phyloP scores from a whole-genome alignment of 2,797 vertebrate genomes.

The Ataeniobius toweri region DNA sequence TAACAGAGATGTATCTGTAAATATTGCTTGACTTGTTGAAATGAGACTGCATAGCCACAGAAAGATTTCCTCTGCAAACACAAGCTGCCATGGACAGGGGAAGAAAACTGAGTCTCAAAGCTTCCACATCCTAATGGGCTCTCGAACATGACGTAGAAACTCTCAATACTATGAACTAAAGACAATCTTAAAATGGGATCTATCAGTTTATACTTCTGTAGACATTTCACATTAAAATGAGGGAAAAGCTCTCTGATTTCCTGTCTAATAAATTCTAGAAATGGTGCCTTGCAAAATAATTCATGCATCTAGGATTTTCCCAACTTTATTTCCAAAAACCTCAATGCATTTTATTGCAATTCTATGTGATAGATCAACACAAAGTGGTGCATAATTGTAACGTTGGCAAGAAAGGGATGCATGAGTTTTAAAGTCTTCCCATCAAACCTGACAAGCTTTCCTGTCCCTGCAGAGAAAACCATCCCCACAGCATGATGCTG shows the following conservation, averaged over 20 bases:
- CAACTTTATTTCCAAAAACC: not conserved
- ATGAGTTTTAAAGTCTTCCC: not conserved
- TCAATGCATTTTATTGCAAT: not conserved
- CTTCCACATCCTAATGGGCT: conserved; percentile 67
- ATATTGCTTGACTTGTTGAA: conserved; percentile 75
- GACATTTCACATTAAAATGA: not conserved
- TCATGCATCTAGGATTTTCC: not conserved
- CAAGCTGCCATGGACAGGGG: conserved; percentile 57
- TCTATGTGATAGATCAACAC: not conserved
- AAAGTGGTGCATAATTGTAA: not conserved
- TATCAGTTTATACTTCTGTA: too few species aligned
- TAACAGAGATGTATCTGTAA: conserved; percentile 67
- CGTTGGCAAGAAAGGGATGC: not conserved
- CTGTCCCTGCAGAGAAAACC: not conserved
- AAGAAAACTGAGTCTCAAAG: conserved; percentile 30
- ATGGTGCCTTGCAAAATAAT: not conserved
- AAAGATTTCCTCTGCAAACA: conserved; percentile 68
- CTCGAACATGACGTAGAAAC: conserved; percentile 74
- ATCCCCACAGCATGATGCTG: not conserved
- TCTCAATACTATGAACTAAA: not conserved
- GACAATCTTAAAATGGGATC: too few species aligned
- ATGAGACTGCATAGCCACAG: conserved; percentile 66
- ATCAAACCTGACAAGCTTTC: not conserved
- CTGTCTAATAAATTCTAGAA: not conserved
- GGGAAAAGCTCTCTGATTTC: not conserved